Conservation (phyloP, 2,888 invertebrate genomes). For the Rapana venosa region DNA sequence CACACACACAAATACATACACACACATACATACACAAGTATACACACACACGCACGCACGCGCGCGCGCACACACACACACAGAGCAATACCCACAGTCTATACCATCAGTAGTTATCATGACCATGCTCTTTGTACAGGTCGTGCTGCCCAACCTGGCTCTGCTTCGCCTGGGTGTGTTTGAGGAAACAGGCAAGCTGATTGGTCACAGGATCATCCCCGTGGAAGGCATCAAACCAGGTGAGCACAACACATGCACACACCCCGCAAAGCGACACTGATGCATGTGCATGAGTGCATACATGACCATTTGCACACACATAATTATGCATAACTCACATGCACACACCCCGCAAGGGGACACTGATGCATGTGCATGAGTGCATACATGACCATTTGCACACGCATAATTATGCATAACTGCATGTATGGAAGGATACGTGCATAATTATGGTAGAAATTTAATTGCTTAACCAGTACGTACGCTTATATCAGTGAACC, state of each 20-base stretch:
- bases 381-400: neutral
- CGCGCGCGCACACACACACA: constrained; percentile 6
- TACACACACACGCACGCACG: constrained; percentile 10
- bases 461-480: too few relatives aligned
- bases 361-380: too few relatives aligned
- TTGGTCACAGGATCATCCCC: constrained; percentile 95
- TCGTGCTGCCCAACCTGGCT: constrained; percentile 96
- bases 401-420: neutral
- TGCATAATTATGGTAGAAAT: neutral
- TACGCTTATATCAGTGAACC: too few relatives aligned
- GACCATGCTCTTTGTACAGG: constrained; percentile 80
- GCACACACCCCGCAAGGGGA: too few relatives aligned
- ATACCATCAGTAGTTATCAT: neutral
- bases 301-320: neutral
- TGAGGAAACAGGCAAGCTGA: constrained; percentile 93
- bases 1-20: neutral
- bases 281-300: neutral
- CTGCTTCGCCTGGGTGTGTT: constrained; percentile 94
- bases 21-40: neutral
- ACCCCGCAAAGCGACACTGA: too few relatives aligned
- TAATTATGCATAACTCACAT: neutral
- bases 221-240: constrained; percentile 87
- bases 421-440: neutral
- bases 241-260: constrained; percentile 45
- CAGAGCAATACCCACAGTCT: neutral